Evolutionary conservation across 2,113 vertebrate genomes (phyloP), one percentile per base, ranked within the genome.

Genomic region (Bothrops jararaca): DNA sequence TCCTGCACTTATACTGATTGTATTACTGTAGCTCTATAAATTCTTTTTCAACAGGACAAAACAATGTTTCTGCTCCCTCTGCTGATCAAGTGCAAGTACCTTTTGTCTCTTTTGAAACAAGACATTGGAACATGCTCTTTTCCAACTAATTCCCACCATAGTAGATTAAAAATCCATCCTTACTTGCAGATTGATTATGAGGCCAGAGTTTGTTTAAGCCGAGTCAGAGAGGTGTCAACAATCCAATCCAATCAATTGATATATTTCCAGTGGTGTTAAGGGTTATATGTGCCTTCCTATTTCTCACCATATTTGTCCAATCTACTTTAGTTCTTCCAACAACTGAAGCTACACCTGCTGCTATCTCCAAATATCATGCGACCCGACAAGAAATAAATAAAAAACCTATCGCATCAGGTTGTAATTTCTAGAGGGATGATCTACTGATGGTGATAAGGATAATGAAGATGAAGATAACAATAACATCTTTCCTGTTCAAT

Each of bases 61-160:
- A 86, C 34, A 34, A 85, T 86, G 88, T 90, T 39, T 92, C 89
- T 86, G 22, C 92, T 85, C 92, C 92, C 92, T 90, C 92, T 92
- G 29, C 88, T 92, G 92, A 89, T 24, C 88, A 92, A 89, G n/a
- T 92, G 48, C 7, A 34, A 58, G 54, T 39, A 90, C 39, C 3
- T 58, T 26, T 12, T 48, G 6, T 45, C 23, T 7, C 22, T 39
- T 53, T 52, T 48, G 3, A n/a, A 74, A 24, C 22, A 2, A 64
- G 58, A 11, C n/a, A 18, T 50, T 48, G 5, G 34, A 80, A 39
- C 13, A 4, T 39, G 52, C 29, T 12, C n/a, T 80, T 50, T 90
- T 15, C 34, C 34, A 58, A 23, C 10, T 12, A 45, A 69, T 13
- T 22, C 15, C 12, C 60, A 50, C 13, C 20, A 26, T 80, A 80